Conservation (phyloP, 1,140 invertebrate species). For the Probaryconus sp. region DNA sequence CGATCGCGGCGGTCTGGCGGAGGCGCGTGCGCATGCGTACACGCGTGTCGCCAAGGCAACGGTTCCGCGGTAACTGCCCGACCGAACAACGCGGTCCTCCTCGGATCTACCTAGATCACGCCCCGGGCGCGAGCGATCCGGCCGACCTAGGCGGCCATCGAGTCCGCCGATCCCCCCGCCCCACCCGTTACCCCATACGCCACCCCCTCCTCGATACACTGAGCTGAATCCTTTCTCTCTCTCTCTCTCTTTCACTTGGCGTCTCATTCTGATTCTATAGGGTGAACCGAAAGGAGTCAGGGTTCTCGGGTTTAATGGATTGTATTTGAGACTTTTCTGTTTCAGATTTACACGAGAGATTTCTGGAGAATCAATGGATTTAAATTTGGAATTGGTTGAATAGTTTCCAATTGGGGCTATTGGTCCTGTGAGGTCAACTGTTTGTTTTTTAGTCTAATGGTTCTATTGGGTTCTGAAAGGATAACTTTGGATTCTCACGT, state of each 20-base stretch:
- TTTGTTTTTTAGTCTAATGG: too few relatives aligned
- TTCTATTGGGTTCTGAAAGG: too few relatives aligned
- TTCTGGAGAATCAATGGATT: too few relatives aligned
- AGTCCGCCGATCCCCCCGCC: constrained; percentile 57
- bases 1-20: constrained; percentile 48
- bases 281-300: too few relatives aligned
- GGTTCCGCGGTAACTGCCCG: constrained; percentile 77
- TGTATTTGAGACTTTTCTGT: too few relatives aligned
- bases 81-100: constrained; percentile 67
- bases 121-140: constrained; percentile 74
- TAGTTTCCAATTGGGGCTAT: too few relatives aligned
- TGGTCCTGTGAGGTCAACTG: too few relatives aligned
- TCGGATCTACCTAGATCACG: constrained; percentile 68
- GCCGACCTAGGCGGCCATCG: constrained; percentile 72
- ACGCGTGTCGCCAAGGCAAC: constrained; percentile 77
- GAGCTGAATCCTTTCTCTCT: constrained; percentile 47
- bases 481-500: too few relatives aligned
- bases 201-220: constrained; percentile 15
- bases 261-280: constrained; percentile 1
- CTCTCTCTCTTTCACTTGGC: constrained; percentile 39
- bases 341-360: too few relatives aligned
- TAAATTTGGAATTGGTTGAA: too few relatives aligned
- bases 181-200: constrained; percentile 23
- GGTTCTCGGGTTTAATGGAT: too few relatives aligned
- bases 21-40: constrained; percentile 71